Evolutionary conservation across 1,140 invertebrate species (phyloP), one percentile per base, ranked within the genome.

Genomic region (Lepeophtheirus salmonis): DNA sequence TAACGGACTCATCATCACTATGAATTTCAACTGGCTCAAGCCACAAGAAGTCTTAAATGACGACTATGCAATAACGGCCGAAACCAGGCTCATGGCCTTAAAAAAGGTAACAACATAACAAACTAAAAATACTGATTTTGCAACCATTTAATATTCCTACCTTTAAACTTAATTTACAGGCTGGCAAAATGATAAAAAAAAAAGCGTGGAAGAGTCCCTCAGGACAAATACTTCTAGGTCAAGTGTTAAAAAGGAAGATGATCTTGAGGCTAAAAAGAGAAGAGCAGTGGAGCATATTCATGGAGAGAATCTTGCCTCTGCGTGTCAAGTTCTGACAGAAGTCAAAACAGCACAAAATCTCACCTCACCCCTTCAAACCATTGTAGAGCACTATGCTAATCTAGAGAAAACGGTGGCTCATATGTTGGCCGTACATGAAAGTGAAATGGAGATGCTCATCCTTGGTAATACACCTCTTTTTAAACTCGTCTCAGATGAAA

Each of bases 21-120:
- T 41, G 30, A 41, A 41, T 41, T 41, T 41, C 30, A 41, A 41
- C 30, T 41, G 30, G 30, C 30, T 41, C 6, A 41, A 41, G 30
- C 30, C 30, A 41, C 30, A 41, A n/a, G 30, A 41, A 41, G 30
- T 41, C 30, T n/a, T 41, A 6, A 41, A n/a, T n/a, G 30, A 41
- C 20, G 55, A 57, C 4, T 17, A 17, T 14, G 55, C 55, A 1
- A 41, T 41, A 14, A 18, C 55, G 2, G 55, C 55, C 1, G 55
- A 57, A 30, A 30, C 26, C 16, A 13, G 55, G 23, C 55, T 57
- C 25, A 57, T 26, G 55, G 55, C 55, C 55, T 14, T 57, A 3
- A 57, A 57, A 41, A 57, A 41, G 55, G 55, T 57, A 30, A 57
- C 6, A n/a, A n/a, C n/a, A n/a, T n/a, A n/a, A n/a, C n/a, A n/a